phyloP scores from a whole-genome alignment of 30 jellyfish, hydroid and myxozoan species.

The Hydractinia symbiolongicarpus region DNA sequence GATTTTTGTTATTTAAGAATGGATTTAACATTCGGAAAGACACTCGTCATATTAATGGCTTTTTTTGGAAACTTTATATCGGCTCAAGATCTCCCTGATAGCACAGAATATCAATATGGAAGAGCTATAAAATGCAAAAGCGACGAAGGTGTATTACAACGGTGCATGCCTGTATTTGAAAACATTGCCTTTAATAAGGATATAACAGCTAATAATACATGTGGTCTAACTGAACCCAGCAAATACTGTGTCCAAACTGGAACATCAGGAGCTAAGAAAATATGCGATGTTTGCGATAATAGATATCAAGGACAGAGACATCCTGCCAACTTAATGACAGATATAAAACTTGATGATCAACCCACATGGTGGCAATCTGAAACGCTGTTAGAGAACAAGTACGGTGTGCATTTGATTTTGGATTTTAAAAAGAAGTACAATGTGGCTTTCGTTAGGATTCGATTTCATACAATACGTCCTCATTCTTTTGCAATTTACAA shows the following conservation, averaged over 20 bases:
- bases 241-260: conserved; percentile 89
- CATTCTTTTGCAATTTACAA: conserved; percentile 89
- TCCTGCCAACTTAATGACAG: conserved; percentile 83
- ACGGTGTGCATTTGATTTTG: conserved; percentile 63
- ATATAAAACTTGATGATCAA: conserved; percentile 45
- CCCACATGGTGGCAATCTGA: conserved; percentile 99
- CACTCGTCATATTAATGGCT: neutral
- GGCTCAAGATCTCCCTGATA: conserved; percentile 18
- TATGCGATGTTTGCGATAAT: conserved; percentile 73
- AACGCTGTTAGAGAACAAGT: conserved; percentile 61
- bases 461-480: conserved; percentile 86
- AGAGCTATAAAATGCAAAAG: conserved; percentile 75
- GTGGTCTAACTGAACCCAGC: conserved; percentile 64
- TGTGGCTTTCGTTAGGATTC: conserved; percentile 69
- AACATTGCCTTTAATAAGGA: conserved; percentile 79
- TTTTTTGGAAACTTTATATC: neutral
- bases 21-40: no score
- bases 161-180: conserved; percentile 97
- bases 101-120: conserved; percentile 39
- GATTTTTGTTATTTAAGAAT: no score
- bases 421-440: conserved; percentile 84
- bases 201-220: conserved; percentile 75
- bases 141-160: conserved; percentile 72
- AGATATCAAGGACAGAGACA: conserved; percentile 46
- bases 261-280: conserved; percentile 53